Evolutionary conservation across 2,888 invertebrate species (phyloP), one percentile per base, ranked within the genome.

Genomic region (Tanytarsus gracilentus): DNA sequence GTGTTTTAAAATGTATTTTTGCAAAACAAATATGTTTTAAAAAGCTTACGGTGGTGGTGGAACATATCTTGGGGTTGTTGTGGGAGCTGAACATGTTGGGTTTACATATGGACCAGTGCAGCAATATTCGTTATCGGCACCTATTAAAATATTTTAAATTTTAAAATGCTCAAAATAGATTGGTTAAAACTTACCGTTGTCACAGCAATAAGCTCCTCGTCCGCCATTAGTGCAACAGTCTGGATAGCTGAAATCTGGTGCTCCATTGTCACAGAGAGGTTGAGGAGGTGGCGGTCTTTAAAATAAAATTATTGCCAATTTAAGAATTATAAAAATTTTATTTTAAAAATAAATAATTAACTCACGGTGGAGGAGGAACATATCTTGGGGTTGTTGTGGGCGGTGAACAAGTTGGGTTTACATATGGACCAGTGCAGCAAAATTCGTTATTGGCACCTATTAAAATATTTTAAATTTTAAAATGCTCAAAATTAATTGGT

Each of bases 141-240:
- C 49, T n/a, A n/a, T n/a, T n/a, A n/a, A n/a, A n/a, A n/a, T n/a
- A n/a, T n/a, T n/a, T n/a, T n/a, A n/a, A n/a, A n/a, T n/a, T n/a
- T n/a, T n/a, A n/a, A n/a, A n/a, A n/a, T n/a, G n/a, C n/a, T n/a
- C n/a, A n/a, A n/a, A n/a, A n/a, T n/a, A n/a, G n/a, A n/a, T n/a
- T n/a, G n/a, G n/a, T n/a, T n/a, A n/a, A n/a, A n/a, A n/a, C n/a
- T 16, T 9, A 23, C 52, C 52, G 11, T 52, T 52, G 21, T 30
- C 36, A 36, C 52, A 52, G 6, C 52, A 52, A n/a, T 33, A 52
- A 23, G n/a, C 21, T 1, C 52, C 52, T 30, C 16, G 25, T n/a
- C 52, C 52, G 1, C 33, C 30, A 23, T 49, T 49, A 2, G 9
- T 9, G 25, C 49, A 49, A n/a, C 49, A 49, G 49, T 25, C n/a